These are phyloP conservation scores for Cossypha niveicapilla DNA, from an alignment of 2,797 vertebrate genomes.

Conservation along the genomic window DNA sequence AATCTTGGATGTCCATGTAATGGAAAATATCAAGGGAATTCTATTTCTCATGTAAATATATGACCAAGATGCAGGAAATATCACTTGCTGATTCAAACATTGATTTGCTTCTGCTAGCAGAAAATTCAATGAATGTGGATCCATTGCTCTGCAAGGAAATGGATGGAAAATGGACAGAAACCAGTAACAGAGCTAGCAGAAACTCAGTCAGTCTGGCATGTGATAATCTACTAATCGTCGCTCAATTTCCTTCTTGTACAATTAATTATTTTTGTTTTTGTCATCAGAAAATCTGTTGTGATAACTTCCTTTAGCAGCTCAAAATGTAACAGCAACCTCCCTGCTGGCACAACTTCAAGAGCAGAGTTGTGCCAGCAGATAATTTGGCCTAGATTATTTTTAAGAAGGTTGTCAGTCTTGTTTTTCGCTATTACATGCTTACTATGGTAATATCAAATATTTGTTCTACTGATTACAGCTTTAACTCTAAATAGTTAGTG, in stretches of 20 bases:
- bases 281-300: neutral
- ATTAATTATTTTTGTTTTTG: conserved; percentile 42
- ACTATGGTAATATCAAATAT: conserved; percentile 9
- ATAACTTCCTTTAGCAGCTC: conserved; percentile 27
- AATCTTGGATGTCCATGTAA: neutral
- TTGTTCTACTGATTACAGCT: conserved; percentile 16
- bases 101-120: neutral
- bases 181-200: neutral
- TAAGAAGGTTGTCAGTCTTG: conserved; percentile 47
- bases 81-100: neutral
- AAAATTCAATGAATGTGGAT: neutral
- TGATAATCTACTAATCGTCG: neutral
- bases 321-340: conserved; percentile 45
- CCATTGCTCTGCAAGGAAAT: neutral
- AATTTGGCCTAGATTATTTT: conserved; percentile 62
- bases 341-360: conserved; percentile 47
- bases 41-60: neutral
- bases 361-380: conserved; percentile 38
- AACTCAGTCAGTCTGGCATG: neutral
- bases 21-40: neutral
- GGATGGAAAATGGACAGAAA: neutral
- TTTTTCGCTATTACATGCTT: neutral
- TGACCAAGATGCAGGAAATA: neutral
- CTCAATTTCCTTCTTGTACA: neutral
- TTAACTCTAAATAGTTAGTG: neutral